Conservation (phyloP, 2,113 vertebrate genomes). For the Oncorhynchus keta region DNA sequence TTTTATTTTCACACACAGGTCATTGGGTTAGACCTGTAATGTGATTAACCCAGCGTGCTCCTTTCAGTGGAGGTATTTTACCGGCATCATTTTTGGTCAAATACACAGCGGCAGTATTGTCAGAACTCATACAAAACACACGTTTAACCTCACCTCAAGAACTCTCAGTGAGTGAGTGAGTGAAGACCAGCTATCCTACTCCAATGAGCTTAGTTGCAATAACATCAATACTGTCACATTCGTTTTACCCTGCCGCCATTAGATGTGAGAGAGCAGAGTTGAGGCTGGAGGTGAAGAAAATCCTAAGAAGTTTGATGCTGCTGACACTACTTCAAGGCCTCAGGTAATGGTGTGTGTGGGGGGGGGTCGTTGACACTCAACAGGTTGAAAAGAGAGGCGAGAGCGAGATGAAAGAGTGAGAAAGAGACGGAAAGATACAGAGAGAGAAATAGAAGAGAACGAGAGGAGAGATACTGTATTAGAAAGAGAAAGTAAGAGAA, state of each 20-base stretch:
- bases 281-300: neutral
- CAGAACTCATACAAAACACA: neutral
- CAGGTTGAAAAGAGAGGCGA: slow-evolving; percentile 8
- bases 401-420: slow-evolving; percentile 5
- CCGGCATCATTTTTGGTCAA: neutral
- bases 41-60: neutral
- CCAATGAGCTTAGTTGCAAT: neutral
- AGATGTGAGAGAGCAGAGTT: neutral
- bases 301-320: neutral
- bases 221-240: neutral
- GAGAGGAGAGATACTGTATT: too few relatives aligned
- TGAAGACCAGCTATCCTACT: neutral
- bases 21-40: too few relatives aligned
- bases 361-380: neutral
- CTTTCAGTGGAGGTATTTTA: neutral
- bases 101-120: neutral
- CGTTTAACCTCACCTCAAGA: too few relatives aligned
- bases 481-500: neutral
- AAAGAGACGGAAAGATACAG: neutral
- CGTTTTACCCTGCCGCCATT: neutral
- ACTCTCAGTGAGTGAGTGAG: too few relatives aligned
- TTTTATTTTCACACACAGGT: too few relatives aligned
- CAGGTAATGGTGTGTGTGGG: neutral
- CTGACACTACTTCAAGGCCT: neutral
- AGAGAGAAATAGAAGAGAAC: neutral